Evolutionary conservation across 2,113 vertebrate species (phyloP).

Genomic region (Microcebus murinus): DNA sequence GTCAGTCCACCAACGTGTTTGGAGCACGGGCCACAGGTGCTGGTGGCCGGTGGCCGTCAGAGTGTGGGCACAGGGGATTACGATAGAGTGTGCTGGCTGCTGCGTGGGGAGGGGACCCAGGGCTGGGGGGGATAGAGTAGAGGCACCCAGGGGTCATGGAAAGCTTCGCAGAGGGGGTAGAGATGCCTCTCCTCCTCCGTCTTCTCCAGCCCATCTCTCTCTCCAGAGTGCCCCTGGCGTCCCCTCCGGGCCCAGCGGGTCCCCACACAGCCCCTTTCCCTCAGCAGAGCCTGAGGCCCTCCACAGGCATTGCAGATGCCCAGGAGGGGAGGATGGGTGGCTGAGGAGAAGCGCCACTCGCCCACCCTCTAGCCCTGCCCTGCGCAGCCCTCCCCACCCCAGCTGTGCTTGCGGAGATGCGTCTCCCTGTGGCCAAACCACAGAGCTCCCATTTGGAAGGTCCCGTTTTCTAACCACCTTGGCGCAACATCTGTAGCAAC

Average conservation of each 20-base stretch:
- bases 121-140: neutral
- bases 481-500: slow-evolving; percentile 32
- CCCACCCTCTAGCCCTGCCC: neutral
- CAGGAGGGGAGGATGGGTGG: neutral
- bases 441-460: slow-evolving; percentile 47
- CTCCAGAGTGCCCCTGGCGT: neutral
- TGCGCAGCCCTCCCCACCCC: neutral
- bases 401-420: neutral
- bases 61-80: neutral
- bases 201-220: neutral
- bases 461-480: slow-evolving; percentile 39
- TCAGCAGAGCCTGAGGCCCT: neutral
- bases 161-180: neutral
- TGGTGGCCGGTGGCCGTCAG: too few relatives aligned
- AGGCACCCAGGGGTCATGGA: neutral
- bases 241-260: neutral
- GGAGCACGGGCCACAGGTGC: neutral
- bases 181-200: neutral
- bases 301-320: fast-evolving
- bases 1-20: fast-evolving
- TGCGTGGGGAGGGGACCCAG: neutral
- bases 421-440: slow-evolving; percentile 39
- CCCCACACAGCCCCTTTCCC: neutral
- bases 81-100: too few relatives aligned
- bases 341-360: neutral